Conservation (phyloP, 2,797 vertebrate genomes). For the Typhlichthys subterraneus region DNA sequence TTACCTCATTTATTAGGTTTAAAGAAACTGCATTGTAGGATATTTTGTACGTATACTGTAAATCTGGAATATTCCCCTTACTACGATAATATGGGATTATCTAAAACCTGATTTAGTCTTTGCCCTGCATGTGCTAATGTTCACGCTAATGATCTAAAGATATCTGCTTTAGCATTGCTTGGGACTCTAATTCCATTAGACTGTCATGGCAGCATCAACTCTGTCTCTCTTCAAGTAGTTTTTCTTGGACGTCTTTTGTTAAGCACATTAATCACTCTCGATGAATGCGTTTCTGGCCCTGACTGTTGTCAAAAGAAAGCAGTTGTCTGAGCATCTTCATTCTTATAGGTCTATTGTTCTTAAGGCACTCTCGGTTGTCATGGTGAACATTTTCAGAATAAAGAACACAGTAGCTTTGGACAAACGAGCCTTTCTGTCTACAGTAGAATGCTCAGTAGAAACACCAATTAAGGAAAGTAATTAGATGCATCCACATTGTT, state of each 20-base stretch:
- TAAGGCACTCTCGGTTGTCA: conserved; percentile 11
- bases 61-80: conserved; percentile 18
- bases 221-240: conserved; percentile 12
- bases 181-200: conserved; percentile 57
- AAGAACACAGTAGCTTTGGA: conserved; percentile 25
- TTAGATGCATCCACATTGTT: conserved; percentile 45
- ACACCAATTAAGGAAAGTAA: conserved; percentile 43
- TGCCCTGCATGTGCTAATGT: conserved; percentile 38
- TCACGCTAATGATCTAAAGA: conserved; percentile 57
- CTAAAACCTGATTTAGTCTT: conserved; percentile 52
- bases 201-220: conserved; percentile 15
- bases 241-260: background rate
- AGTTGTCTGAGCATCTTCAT: conserved; percentile 6
- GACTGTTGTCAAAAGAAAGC: conserved; percentile 6
- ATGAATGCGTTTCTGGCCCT: background rate
- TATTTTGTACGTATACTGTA: background rate
- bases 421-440: conserved; percentile 5
- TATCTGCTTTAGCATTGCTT: conserved; percentile 44
- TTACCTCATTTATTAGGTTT: no score
- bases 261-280: background rate
- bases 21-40: no score
- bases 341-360: background rate
- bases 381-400: conserved; percentile 16
- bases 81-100: conserved; percentile 70
- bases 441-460: conserved; percentile 18